Conservation (phyloP, 2,113 vertebrate species). For the Halcyon senegalensis region DNA sequence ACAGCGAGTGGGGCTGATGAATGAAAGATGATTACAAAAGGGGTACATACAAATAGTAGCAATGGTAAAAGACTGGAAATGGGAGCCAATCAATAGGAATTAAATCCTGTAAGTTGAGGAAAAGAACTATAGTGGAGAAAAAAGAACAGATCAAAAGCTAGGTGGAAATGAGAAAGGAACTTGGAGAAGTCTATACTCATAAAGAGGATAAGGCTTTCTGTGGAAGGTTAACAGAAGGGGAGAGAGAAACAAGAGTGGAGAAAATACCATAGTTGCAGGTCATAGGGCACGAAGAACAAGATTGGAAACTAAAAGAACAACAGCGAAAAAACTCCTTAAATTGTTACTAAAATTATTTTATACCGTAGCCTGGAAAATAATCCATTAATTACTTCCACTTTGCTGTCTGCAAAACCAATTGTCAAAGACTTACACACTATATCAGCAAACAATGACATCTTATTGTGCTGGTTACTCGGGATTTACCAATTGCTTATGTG, state of each 20-base stretch:
- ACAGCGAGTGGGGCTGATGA: background rate
- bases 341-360: background rate
- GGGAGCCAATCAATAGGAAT: background rate
- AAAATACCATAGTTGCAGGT: background rate
- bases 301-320: background rate
- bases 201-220: background rate
- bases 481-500: background rate
- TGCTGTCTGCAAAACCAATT: background rate
- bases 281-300: background rate
- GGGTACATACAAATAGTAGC: background rate
- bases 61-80: background rate
- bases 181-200: background rate
- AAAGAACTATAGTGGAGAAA: background rate
- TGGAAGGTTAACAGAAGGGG: background rate
- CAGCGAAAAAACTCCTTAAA: background rate
- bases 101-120: background rate
- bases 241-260: background rate
- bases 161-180: background rate
- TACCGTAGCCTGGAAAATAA: background rate
- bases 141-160: background rate
- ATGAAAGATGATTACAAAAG: background rate
- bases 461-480: background rate
- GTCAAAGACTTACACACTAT: background rate
- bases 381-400: background rate
- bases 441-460: background rate